These are phyloP conservation scores for Ambastaia sidthimunki DNA, from an alignment of 2,797 vertebrate species.

Conservation along the genomic window DNA sequence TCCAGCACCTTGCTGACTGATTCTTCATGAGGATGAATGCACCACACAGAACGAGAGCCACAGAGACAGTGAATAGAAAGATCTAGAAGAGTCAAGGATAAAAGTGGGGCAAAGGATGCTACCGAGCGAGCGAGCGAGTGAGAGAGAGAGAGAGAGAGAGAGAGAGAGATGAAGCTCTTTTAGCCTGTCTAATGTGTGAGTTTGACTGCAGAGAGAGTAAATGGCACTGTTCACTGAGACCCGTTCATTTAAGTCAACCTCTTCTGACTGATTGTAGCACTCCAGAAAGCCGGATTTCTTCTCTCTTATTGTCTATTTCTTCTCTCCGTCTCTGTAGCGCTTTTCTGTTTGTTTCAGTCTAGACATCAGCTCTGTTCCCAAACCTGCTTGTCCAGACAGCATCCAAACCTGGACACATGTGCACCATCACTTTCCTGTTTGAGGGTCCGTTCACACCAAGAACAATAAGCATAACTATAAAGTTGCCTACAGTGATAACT, in stretches of 20 bases:
- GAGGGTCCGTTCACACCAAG: no score
- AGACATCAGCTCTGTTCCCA: background rate
- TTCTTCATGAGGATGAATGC: constrained; percentile 24
- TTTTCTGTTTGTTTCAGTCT: constrained; percentile 17
- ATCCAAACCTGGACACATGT: constrained; percentile 8
- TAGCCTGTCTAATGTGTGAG: constrained; percentile 36
- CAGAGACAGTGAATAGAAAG: constrained; percentile 28
- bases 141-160: background rate
- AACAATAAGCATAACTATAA: no score
- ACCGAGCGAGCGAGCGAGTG: background rate
- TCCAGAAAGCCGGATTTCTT: constrained; percentile 5
- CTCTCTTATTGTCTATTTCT: constrained; percentile 8
- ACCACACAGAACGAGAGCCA: constrained; percentile 18
- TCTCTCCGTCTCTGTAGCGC: constrained; percentile 10
- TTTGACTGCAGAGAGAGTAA: constrained; percentile 44
- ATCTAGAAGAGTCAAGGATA: constrained; percentile 43
- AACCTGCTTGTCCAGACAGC: background rate
- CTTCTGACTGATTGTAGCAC: constrained; percentile 41
- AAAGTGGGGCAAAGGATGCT: constrained; percentile 35
- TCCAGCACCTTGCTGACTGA: constrained; percentile 11
- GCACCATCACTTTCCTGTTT: no score
- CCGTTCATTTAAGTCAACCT: constrained; percentile 36
- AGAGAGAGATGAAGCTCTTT: constrained; percentile 22
- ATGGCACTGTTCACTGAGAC: constrained; percentile 44
- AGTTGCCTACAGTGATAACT: no score